Percentiles rank a stretch among this genome's conserved stretches.
Evolutionary conservation across 2,797 vertebrate genomes (phyloP).

Genomic region (Lacerta bilineata): DNA sequence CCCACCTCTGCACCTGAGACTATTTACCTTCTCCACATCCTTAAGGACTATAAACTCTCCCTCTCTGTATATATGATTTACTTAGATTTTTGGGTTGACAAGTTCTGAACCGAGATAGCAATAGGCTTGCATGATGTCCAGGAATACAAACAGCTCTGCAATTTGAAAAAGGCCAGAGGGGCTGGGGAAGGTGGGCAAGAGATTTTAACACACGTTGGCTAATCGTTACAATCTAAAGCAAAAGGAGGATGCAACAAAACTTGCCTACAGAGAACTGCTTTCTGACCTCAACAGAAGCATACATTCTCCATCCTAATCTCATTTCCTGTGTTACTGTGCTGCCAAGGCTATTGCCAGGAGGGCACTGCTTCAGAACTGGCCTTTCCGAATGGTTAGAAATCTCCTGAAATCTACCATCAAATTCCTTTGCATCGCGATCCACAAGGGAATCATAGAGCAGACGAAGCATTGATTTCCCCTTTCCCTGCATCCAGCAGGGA

Average conservation of each 20-base stretch:
- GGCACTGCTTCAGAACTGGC: background rate
- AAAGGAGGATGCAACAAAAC: slow-evolving; percentile 12
- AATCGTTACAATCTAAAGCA: background rate
- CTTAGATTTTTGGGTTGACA: background rate
- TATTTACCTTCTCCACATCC: background rate
- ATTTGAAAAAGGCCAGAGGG: background rate
- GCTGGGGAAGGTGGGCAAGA: background rate
- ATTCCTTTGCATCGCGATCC: slow-evolving; percentile 5
- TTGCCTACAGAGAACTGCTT: background rate
- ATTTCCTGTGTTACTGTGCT: background rate
- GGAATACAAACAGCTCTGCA: background rate
- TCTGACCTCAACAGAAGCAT: background rate
- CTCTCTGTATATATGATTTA: background rate
- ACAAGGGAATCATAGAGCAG: background rate
- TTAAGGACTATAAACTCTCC: background rate
- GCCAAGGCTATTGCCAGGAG: background rate
- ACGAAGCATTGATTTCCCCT: background rate
- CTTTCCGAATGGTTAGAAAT: background rate
- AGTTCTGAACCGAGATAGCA: background rate
- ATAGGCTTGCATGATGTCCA: background rate
- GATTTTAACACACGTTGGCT: background rate
- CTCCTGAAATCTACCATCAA: background rate
- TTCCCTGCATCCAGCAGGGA: background rate
- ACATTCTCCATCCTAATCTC: background rate
- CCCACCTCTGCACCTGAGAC: background rate